A percentile compares a stretch with the other conserved stretches of the same genome.
Evolutionary conservation across 2,113 vertebrate species (phyloP).

Genomic region (Zosterops japonicus): DNA sequence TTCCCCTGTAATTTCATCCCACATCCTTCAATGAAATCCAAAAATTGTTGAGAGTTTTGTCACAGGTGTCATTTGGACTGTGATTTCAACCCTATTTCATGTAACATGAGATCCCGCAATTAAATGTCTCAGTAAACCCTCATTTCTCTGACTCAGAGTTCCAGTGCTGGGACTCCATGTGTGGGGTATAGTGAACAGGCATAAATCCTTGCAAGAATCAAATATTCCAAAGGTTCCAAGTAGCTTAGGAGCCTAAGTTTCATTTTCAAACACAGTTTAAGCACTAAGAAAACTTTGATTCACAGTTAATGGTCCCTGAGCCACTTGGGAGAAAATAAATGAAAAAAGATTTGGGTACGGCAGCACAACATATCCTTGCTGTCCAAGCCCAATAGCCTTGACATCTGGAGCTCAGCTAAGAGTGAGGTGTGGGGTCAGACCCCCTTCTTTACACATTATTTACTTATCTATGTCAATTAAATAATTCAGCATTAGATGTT

Average conservation of each 20-base stretch:
- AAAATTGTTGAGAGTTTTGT: slow-evolving; percentile 21
- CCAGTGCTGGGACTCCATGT: neutral
- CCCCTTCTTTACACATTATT: neutral
- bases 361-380: neutral
- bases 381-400: neutral
- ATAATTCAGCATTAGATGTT: neutral
- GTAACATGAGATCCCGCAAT: neutral
- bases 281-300: neutral
- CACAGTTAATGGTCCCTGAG: neutral
- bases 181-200: neutral
- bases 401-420: neutral
- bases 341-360: neutral
- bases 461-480: neutral
- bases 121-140: neutral
- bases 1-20: slow-evolving; percentile 5
- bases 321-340: neutral
- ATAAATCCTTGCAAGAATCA: neutral
- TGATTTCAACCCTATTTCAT: neutral
- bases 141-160: neutral
- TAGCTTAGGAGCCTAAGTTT: neutral
- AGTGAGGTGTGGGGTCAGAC: neutral
- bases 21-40: neutral
- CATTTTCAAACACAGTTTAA: neutral
- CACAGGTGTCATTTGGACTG: neutral
- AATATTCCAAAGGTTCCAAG: neutral